phyloP scores from a whole-genome alignment of 2,888 invertebrate species.

The Tetramorium bicarinatum region DNA sequence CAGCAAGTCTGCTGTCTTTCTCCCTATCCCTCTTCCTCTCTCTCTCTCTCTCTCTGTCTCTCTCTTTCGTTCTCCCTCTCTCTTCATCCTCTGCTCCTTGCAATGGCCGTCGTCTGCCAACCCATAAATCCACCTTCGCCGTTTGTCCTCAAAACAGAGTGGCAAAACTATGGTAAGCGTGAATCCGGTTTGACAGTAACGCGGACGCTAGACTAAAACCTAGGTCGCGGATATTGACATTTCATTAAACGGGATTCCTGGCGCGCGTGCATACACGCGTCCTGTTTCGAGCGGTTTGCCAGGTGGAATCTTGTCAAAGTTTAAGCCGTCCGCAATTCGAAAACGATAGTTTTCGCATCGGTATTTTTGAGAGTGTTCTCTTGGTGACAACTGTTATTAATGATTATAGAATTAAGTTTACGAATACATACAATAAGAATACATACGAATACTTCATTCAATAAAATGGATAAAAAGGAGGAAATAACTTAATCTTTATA shows the following conservation, averaged over 20 bases:
- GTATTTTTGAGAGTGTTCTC: background rate
- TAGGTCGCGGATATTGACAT: conserved; percentile 74
- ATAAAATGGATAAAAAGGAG: background rate
- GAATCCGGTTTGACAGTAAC: conserved; percentile 66
- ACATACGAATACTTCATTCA: background rate
- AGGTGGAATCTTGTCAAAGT: conserved; percentile 72
- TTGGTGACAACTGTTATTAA: background rate
- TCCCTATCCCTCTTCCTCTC: conserved; percentile 42
- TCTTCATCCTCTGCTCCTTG: conserved; percentile 46
- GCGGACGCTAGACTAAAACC: conserved; percentile 72
- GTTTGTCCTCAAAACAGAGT: conserved; percentile 68
- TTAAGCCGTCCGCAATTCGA: conserved; percentile 58
- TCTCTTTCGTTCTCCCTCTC: conserved; percentile 8
- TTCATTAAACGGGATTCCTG: conserved; percentile 75
- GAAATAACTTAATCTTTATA: background rate
- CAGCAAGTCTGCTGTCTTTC: conserved; percentile 37
- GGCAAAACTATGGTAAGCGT: conserved; percentile 66
- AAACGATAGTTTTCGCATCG: background rate
- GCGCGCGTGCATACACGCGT: conserved; percentile 70
- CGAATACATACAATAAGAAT: background rate
- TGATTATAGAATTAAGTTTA: background rate
- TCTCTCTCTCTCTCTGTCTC: background rate
- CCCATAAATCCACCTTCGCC: conserved; percentile 54
- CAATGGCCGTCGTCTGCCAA: conserved; percentile 42
- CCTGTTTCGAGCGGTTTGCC: conserved; percentile 68